Base-by-base conservation (phyloP, 2,113 vertebrate species). In the Rhagologus leucostigma region DNA sequence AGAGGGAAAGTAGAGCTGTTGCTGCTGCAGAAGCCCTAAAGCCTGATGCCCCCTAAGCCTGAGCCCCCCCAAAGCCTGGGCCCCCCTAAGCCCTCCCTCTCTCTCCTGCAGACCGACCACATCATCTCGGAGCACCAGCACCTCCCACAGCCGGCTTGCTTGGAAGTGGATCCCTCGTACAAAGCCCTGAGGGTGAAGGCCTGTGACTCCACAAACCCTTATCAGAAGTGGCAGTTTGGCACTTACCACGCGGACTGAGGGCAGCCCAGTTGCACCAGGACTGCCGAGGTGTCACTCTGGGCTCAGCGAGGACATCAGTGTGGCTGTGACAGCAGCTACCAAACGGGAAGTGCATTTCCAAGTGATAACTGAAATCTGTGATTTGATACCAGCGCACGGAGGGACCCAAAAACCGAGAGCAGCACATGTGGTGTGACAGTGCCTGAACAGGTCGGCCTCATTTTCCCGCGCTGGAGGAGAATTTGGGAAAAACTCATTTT, bases 151-250 rank as follows among this genome's bases (percentile, higher is more conserved):
- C 97, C 93, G 2, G 60, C 95, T 21, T 99, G 99, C 96, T 90
- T 99, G 96, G 99, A 97, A 97, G 98, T 97, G 93, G 81, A 97
- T 77, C 17, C 70, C 69, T 56, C 89, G 37, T 84, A 84, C 91
- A 69, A 26, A 89, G 96, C 59, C 6, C 82, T 99, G 64, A 73
- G 37, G 59, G 75, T 98, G 32, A 96, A 64, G 39, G 32, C 82
- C 37, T 99, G 99, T 93, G 96, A 98, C 39, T n/a, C 98, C 22
- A 19, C 39, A 32, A 99, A 89, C 37, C 39, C 87, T 13, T 89
- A 97, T 60, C 99, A 99, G 49, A 99, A 99, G 97, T 99, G 99
- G 99, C 98, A 98, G 84, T 99, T 99, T 85, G 99, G 99, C 82
- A 98, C 97, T 27, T 99, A 99, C 97, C 96, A 98, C 17, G 63